Percentiles rank a stretch among this genome's conserved stretches.
Conservation (phyloP, 2,888 invertebrate species). For the Plagiodera versicolora region DNA sequence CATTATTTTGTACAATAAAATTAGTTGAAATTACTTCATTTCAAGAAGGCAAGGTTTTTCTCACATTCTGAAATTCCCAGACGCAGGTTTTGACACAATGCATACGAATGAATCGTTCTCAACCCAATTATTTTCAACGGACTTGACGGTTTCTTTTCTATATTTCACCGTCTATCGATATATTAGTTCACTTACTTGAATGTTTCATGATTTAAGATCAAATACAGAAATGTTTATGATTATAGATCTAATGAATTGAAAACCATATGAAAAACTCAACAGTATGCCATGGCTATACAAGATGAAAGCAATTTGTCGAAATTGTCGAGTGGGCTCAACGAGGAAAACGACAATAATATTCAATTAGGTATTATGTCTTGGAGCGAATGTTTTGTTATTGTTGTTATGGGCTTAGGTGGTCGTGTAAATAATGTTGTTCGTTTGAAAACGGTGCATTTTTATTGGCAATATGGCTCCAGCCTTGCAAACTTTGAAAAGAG, state of each 20-base stretch:
- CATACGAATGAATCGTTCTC: neutral
- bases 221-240: too few species aligned
- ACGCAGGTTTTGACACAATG: neutral
- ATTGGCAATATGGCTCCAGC: constrained; percentile 36
- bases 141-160: neutral
- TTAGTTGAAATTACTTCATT: neutral
- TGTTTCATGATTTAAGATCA: too few species aligned
- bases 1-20: neutral
- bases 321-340: neutral
- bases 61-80: neutral
- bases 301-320: neutral
- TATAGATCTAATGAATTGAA: too few species aligned
- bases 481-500: constrained; percentile 53
- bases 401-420: neutral
- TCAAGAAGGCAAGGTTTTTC: neutral
- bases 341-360: constrained; percentile 10
- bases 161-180: too few species aligned
- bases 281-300: neutral
- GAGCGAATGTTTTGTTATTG: neutral
- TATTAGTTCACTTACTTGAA: too few species aligned
- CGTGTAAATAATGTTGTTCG: neutral
- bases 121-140: neutral
- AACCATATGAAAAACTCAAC: neutral
- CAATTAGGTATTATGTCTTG: constrained; percentile 5
- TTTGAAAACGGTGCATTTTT: neutral